Percentiles rank a stretch among this genome's conserved stretches.
phyloP scores from a whole-genome alignment of 1,140 invertebrate genomes.

The Trichogramma pretiosum region DNA sequence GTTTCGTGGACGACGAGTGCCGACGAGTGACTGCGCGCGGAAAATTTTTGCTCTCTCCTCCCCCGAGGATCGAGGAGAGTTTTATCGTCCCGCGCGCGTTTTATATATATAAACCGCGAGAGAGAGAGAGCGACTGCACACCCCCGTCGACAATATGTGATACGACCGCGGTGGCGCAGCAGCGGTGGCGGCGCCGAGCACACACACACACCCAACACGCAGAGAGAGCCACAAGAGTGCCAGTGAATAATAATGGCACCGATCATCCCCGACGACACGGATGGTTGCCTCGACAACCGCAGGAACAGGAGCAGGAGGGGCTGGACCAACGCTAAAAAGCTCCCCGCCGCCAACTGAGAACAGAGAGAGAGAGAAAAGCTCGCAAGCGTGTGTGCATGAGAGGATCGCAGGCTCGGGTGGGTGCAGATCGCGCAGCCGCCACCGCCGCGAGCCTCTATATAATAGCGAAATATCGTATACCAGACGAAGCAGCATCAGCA shows the following conservation, averaged over 20 bases:
- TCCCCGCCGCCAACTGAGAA: constrained; percentile 22
- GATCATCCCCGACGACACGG: too few relatives aligned
- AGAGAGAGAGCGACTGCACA: too few relatives aligned
- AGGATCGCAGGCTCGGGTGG: background rate
- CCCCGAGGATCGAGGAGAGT: too few relatives aligned
- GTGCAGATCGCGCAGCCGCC: constrained; percentile 6
- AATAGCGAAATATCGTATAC: too few relatives aligned
- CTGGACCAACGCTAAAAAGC: constrained; percentile 42
- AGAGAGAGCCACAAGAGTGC: background rate
- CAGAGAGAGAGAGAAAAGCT: constrained; percentile 8
- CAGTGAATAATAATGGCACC: background rate
- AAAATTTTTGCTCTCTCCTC: too few relatives aligned
- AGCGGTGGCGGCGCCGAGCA: constrained; percentile 17
- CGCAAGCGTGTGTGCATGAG: constrained; percentile 16
- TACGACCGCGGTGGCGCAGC: too few relatives aligned
- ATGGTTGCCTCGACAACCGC: constrained; percentile 39
- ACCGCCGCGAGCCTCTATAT: too few relatives aligned
- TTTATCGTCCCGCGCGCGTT: too few relatives aligned
- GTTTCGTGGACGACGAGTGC: background rate
- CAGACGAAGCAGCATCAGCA: constrained; percentile 10
- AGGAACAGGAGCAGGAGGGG: constrained; percentile 46
- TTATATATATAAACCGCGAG: too few relatives aligned
- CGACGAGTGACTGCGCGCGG: too few relatives aligned
- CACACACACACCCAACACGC: background rate
- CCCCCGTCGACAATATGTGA: too few relatives aligned